Percentiles rank a stretch among this genome's conserved stretches.
Conservation (phyloP, 2,113 vertebrate genomes). For the Tyto alba region DNA sequence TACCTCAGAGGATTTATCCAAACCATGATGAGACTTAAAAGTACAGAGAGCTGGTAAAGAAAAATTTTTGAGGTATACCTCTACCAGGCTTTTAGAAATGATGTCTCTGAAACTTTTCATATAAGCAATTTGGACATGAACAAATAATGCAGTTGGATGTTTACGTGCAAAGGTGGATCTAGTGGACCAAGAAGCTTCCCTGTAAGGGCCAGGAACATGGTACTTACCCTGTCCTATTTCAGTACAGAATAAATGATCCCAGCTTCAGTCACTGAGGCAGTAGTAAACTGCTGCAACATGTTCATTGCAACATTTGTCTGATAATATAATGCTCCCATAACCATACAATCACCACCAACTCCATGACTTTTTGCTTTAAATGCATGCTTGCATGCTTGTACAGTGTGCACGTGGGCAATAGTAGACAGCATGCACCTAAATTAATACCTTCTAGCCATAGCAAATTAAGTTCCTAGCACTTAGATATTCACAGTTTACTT, state of each 20-base stretch:
- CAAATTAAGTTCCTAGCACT: background rate
- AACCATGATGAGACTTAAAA: background rate
- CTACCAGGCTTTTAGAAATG: background rate
- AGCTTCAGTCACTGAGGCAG: background rate
- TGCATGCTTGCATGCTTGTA: background rate
- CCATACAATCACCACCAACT: background rate
- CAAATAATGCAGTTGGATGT: background rate
- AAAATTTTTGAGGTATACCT: background rate
- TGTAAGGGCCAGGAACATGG: background rate
- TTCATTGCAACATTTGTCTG: background rate
- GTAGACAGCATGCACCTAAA: background rate
- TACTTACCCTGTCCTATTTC: background rate
- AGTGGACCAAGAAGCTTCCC: background rate
- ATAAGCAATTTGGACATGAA: background rate
- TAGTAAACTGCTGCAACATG: background rate
- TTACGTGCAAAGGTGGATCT: background rate
- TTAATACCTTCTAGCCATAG: background rate
- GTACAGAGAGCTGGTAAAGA: background rate
- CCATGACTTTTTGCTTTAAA: background rate
- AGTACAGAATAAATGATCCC: background rate
- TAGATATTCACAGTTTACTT: background rate
- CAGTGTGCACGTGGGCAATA: background rate
- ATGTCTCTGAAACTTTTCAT: background rate
- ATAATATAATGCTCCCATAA: background rate
- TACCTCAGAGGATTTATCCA: background rate